Evolutionary conservation across 2,797 vertebrate species (phyloP).

Genomic region (Acipenser ruthenus): DNA sequence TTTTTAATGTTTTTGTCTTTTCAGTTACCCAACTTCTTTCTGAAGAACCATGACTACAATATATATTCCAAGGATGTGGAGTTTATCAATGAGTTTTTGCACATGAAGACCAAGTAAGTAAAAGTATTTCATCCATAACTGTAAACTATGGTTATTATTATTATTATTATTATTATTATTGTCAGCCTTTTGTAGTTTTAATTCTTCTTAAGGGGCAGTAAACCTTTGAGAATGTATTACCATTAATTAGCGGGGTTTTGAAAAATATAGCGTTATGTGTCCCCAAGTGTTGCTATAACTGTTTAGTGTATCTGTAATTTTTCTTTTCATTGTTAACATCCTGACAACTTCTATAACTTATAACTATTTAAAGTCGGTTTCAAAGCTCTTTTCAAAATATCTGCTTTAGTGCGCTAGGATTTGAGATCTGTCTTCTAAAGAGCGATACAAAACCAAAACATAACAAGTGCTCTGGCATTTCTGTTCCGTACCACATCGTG

Average conservation of each 20-base stretch:
- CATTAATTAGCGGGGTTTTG: no score
- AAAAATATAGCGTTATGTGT: no score
- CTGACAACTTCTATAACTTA: no score
- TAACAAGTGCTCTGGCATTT: no score
- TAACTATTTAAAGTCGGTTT: no score
- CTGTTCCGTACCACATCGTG: no score
- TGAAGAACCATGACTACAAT: conserved; percentile 64
- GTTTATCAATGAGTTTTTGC: conserved; percentile 76
- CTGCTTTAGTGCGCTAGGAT: no score
- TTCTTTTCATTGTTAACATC: no score
- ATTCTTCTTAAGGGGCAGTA: not conserved
- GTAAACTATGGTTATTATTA: not conserved
- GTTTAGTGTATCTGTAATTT: not conserved
- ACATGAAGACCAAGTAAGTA: conserved; percentile 68
- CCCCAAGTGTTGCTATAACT: not conserved
- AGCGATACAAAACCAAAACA: no score
- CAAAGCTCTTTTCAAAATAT: no score
- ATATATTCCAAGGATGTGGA: conserved; percentile 76
- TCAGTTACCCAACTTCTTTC: conserved; percentile 76
- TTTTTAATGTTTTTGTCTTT: conserved; percentile 14
- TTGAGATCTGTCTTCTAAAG: no score
- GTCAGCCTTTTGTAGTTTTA: not conserved
- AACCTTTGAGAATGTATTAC: no score
- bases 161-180: not conserved
- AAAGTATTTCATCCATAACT: not conserved